Evolutionary conservation across 2,797 vertebrate species (phyloP).

Genomic region (Enteromius anoplus): DNA sequence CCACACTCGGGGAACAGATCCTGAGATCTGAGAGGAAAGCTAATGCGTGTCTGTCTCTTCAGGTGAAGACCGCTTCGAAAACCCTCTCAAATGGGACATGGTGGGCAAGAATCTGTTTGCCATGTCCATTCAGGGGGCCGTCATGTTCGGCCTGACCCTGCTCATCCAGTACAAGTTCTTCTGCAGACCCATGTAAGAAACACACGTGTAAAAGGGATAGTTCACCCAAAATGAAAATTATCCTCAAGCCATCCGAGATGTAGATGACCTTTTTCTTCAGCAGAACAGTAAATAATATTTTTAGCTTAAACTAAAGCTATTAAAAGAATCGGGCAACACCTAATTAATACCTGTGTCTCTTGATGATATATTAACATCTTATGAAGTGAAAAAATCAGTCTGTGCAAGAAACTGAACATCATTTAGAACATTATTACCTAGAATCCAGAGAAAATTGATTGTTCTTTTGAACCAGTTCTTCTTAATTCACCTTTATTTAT

Average conservation of each 20-base stretch:
- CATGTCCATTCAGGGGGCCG: conserved; percentile 88
- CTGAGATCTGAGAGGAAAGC: not conserved
- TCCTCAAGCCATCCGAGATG: not conserved
- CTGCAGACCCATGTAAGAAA: conserved; percentile 86
- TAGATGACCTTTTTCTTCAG: not conserved
- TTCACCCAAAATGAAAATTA: not conserved
- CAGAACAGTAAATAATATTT: not conserved
- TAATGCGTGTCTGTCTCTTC: not conserved
- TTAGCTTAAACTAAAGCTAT: not conserved
- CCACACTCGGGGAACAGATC: not conserved
- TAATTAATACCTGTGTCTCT: too few relatives aligned
- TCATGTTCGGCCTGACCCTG: conserved; percentile 90
- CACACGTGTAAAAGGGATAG: not conserved
- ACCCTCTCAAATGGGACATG: conserved; percentile 92
- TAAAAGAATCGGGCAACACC: too few relatives aligned
- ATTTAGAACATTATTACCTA: too few relatives aligned
- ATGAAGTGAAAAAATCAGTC: too few relatives aligned
- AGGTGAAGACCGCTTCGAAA: conserved; percentile 92
- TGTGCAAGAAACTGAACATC: too few relatives aligned
- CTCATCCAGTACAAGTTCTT: conserved; percentile 97
- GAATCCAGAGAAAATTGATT: not conserved
- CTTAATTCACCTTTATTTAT: too few relatives aligned
- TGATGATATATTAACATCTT: too few relatives aligned
- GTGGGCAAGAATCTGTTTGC: conserved; percentile 95
- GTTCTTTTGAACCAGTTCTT: too few relatives aligned